A percentile compares a stretch with the other conserved stretches of the same genome.
phyloP scores from a whole-genome alignment of 2,888 invertebrate genomes.

The Brachyptera putata region DNA sequence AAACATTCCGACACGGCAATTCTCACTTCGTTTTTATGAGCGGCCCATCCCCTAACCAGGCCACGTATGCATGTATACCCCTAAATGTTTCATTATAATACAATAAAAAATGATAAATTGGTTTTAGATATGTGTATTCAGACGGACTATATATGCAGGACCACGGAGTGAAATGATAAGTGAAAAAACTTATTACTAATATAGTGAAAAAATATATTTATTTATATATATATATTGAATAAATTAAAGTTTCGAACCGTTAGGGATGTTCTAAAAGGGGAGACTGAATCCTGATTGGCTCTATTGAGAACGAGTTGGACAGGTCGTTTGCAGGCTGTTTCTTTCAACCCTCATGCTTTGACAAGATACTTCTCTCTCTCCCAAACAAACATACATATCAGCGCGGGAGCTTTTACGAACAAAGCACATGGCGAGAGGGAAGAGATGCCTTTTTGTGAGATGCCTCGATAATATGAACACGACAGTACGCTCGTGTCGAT shows the following conservation, averaged over 20 bases:
- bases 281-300: conserved; percentile 13
- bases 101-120: too few relatives aligned
- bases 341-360: conserved; percentile 6
- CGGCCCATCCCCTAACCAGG: not conserved
- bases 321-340: not conserved
- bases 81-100: too few relatives aligned
- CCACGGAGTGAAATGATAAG: not conserved
- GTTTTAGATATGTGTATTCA: too few relatives aligned
- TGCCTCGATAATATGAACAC: too few relatives aligned
- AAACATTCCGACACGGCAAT: not conserved
- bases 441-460: too few relatives aligned
- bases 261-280: not conserved
- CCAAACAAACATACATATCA: not conserved
- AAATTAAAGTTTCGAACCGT: conserved; percentile 3
- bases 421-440: too few relatives aligned
- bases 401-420: too few relatives aligned
- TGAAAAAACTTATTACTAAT: too few relatives aligned
- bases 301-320: conserved; percentile 12
- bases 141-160: too few relatives aligned
- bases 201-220: too few relatives aligned
- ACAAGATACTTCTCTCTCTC: conserved; percentile 1
- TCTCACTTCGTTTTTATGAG: not conserved
- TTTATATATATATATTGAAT: too few relatives aligned
- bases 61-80: not conserved
- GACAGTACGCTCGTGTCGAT: too few relatives aligned